Evolutionary conservation across 2,113 vertebrate genomes (phyloP).

Genomic region (Oncorhynchus tshawytscha): DNA sequence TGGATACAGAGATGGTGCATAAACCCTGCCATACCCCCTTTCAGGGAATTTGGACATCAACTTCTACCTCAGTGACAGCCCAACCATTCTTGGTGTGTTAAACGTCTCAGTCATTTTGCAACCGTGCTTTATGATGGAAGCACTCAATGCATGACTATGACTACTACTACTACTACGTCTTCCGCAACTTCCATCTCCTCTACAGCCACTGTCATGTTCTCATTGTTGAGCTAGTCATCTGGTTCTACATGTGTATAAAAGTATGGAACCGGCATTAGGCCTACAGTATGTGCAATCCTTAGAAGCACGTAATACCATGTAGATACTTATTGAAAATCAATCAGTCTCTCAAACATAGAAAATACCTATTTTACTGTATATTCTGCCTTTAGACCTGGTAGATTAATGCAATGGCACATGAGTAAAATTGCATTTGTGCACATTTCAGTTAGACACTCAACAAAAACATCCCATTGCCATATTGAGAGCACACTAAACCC

Average conservation of each 20-base stretch:
- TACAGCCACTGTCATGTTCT: too few relatives aligned
- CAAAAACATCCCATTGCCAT: not conserved
- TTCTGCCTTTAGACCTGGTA: not conserved
- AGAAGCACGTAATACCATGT: too few relatives aligned
- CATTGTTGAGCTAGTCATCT: too few relatives aligned
- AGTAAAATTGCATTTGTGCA: not conserved
- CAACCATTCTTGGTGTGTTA: not conserved
- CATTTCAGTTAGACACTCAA: not conserved
- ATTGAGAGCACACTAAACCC: not conserved
- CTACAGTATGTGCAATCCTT: too few relatives aligned
- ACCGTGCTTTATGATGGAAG: conserved; percentile 1
- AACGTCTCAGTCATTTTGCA: not conserved
- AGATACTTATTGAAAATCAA: too few relatives aligned
- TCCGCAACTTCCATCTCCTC: too few relatives aligned
- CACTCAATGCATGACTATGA: not conserved
- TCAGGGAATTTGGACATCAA: not conserved
- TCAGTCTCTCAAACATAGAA: not conserved
- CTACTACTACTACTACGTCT: too few relatives aligned
- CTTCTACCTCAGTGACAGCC: not conserved
- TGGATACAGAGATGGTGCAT: conserved; percentile 48
- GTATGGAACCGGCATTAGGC: too few relatives aligned
- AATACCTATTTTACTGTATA: not conserved
- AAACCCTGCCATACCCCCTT: conserved; percentile 15
- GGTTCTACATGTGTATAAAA: too few relatives aligned
- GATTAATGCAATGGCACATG: not conserved